Conservation (phyloP, 1,140 invertebrate species). For the Chironomus striatipennis region DNA sequence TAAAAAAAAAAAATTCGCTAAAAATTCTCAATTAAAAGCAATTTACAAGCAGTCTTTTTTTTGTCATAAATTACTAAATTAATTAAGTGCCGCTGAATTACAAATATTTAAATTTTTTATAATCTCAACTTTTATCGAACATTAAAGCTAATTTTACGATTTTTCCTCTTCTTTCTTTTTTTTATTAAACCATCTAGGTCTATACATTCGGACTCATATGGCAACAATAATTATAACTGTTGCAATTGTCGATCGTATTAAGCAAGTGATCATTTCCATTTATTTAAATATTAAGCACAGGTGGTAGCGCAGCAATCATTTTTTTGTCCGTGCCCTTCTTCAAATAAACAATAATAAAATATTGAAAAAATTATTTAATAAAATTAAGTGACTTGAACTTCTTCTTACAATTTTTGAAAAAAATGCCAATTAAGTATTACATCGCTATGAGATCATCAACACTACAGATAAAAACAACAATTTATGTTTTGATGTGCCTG, state of each 20-base stretch:
- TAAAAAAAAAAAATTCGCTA: no score
- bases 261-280: not conserved
- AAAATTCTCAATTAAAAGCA: no score
- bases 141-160: slow-evolving; percentile 6
- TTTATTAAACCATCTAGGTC: slow-evolving; percentile 2
- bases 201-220: slow-evolving; percentile 18
- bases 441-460: slow-evolving; percentile 6
- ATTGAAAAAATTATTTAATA: not conserved
- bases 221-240: slow-evolving; percentile 14
- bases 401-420: not conserved
- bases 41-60: not conserved
- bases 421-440: slow-evolving; percentile 8
- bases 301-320: not conserved
- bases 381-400: not conserved
- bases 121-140: not conserved
- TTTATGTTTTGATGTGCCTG: not conserved
- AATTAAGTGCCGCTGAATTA: slow-evolving; percentile 20
- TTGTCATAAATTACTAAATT: not conserved
- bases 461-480: no score
- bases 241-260: slow-evolving; percentile 23
- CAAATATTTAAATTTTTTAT: not conserved
- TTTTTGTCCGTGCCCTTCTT: not conserved
- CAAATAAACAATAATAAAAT: no score
- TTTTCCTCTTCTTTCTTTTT: slow-evolving; percentile 4
- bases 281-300: not conserved